Evolutionary conservation across 2,113 vertebrate species (phyloP), one percentile per base, ranked within the genome.

Genomic region (Sus scrofa): DNA sequence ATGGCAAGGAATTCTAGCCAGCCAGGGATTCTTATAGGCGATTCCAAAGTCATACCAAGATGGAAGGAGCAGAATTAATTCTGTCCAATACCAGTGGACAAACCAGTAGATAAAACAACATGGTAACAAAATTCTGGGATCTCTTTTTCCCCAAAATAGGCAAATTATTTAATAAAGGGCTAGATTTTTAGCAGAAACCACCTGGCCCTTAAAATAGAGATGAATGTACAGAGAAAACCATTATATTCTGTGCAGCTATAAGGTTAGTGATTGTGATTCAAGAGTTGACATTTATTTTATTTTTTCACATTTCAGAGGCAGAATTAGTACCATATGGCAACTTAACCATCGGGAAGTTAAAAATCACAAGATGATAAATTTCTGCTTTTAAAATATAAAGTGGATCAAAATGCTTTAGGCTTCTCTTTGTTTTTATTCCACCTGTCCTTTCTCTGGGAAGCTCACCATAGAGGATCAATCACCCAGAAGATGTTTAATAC

Each of bases 201-300:
- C 54, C 67, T 91, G 77, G 52, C 52, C 86, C 81, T 97, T 93
- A 74, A 94, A 93, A 75, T 32, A 95, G 30, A 86, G 86, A 86
- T 32, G 77, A 44, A 96, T 77, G 30, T 18, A 24, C 32, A 92
- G 75, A 96, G 95, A 91, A 96, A 86, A 86, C 58, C 30, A 78
- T 89, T 82, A 30, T 63, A 81, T 67, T 77, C 54, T 60, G 19
- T 44, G 16, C 60, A 85, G 37, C 81, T 97, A 58, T 71, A 81
- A 96, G 81, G 60, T 73, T 79, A 83, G 90, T 13, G 58, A 95
- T 39, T 87, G 32, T 89, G 84, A 96, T 71, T 91, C 83, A 91
- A 92, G 84, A 78, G 58, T 86, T 92, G 94, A 96, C 91, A 92
- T 97, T 97, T 95, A 93, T 83, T 96, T 94, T 93, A 82, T 44